Percentiles rank a stretch among this genome's conserved stretches.
Evolutionary conservation across 2,797 vertebrate genomes (phyloP).

Genomic region (Hemitrygon akajei): DNA sequence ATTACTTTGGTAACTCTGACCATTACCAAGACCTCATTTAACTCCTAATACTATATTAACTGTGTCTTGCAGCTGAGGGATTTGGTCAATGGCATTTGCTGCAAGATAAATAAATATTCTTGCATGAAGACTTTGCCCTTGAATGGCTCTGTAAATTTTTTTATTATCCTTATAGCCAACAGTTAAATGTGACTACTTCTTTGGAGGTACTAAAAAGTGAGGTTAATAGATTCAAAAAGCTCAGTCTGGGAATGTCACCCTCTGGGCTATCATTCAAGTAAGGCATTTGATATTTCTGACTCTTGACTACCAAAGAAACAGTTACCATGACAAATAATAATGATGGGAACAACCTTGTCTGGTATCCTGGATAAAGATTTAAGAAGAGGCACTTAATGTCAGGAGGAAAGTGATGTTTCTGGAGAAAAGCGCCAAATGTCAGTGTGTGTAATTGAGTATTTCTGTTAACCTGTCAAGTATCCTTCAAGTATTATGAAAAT

Average conservation of each 20-base stretch:
- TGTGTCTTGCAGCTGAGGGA: background rate
- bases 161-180: background rate
- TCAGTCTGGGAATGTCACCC: background rate
- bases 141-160: background rate
- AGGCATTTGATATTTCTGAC: background rate
- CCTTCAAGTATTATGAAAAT: background rate
- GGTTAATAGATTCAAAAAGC: background rate
- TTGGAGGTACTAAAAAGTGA: background rate
- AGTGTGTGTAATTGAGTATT: background rate
- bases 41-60: background rate
- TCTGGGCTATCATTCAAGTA: background rate
- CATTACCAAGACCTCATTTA: background rate
- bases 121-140: background rate
- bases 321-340: constrained; percentile 17
- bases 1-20: background rate
- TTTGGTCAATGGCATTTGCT: background rate
- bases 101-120: background rate
- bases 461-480: background rate
- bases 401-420: background rate
- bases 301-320: background rate
- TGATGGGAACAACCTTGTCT: background rate
- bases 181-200: background rate
- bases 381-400: constrained; percentile 4
- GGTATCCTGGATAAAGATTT: background rate
- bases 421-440: background rate